Percentiles rank a stretch among this genome's conserved stretches.
These are phyloP conservation scores for Actinemys pallida DNA, from an alignment of 2,113 vertebrate genomes.

Conservation along the genomic window DNA sequence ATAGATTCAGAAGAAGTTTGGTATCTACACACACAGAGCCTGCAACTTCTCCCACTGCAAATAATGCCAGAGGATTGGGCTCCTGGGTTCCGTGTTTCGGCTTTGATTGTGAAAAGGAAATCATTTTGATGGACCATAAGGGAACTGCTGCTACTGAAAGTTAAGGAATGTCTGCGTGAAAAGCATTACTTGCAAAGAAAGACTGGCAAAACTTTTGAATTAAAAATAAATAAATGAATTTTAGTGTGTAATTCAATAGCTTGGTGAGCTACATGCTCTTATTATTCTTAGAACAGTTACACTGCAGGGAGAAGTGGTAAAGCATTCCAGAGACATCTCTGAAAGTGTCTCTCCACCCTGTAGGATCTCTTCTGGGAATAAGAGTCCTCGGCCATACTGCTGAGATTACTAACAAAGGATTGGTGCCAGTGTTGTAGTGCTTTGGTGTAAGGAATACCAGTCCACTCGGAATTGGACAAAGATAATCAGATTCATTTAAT, in stretches of 20 bases:
- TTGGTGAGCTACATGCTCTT: background rate
- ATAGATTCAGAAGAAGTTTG: background rate
- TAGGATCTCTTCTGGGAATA: background rate
- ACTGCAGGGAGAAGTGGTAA: background rate
- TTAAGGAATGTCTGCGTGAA: background rate
- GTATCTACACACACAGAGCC: fast-evolving
- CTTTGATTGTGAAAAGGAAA: background rate
- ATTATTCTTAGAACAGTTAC: background rate
- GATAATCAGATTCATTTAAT: background rate
- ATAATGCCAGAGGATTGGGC: background rate
- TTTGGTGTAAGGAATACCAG: background rate
- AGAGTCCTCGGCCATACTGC: background rate
- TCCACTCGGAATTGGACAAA: background rate
- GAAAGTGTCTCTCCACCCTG: background rate
- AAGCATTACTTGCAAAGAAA: background rate
- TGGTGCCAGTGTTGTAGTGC: background rate
- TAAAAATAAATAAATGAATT: background rate
- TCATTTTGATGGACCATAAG: background rate
- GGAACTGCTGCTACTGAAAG: background rate
- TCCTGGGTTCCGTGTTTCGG: background rate
- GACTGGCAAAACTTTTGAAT: background rate
- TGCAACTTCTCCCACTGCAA: background rate
- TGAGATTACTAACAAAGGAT: no score
- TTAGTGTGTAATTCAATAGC: background rate
- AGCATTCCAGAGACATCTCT: background rate